A percentile compares a stretch with the other conserved stretches of the same genome.
Conservation (phyloP, 2,888 invertebrate species). For the Polydrusus cervinus region DNA sequence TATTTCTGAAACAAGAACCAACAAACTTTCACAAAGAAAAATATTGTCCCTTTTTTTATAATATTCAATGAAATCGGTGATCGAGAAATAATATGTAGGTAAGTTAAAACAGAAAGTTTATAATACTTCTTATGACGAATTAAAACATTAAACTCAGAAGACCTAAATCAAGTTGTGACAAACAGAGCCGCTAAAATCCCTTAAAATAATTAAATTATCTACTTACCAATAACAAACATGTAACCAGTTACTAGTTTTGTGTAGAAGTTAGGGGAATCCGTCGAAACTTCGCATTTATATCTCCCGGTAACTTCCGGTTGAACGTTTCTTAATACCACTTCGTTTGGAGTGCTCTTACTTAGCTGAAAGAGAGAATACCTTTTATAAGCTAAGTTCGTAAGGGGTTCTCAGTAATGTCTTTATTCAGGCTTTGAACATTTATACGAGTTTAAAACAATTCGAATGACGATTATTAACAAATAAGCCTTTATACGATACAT, state of each 20-base stretch:
- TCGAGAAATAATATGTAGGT: too few species aligned
- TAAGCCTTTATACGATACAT: neutral
- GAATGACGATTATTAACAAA: neutral
- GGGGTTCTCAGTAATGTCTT: neutral
- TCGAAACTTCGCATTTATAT: slow-evolving; percentile 85
- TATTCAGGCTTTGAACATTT: slow-evolving; percentile 2
- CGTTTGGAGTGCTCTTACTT: slow-evolving; percentile 77
- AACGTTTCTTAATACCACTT: slow-evolving; percentile 81
- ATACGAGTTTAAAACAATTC: neutral
- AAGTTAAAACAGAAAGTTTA: neutral
- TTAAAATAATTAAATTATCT: slow-evolving; percentile 45
- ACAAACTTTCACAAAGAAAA: too few species aligned
- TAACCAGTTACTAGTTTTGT: slow-evolving; percentile 79
- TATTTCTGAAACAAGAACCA: too few species aligned
- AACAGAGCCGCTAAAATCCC: neutral
- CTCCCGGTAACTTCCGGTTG: slow-evolving; percentile 81
- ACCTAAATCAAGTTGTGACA: neutral
- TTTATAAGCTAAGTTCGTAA: slow-evolving; percentile 13
- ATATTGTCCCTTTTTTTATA: too few species aligned
- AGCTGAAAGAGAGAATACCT: slow-evolving; percentile 70
- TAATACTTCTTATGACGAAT: neutral
- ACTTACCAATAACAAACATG: slow-evolving; percentile 84
- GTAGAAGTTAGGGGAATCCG: slow-evolving; percentile 83
- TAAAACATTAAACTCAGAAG: neutral
- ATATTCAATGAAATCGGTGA: too few species aligned